These are phyloP conservation scores for Heliangelus exortis DNA, from an alignment of 2,797 vertebrate genomes.

Conservation along the genomic window DNA sequence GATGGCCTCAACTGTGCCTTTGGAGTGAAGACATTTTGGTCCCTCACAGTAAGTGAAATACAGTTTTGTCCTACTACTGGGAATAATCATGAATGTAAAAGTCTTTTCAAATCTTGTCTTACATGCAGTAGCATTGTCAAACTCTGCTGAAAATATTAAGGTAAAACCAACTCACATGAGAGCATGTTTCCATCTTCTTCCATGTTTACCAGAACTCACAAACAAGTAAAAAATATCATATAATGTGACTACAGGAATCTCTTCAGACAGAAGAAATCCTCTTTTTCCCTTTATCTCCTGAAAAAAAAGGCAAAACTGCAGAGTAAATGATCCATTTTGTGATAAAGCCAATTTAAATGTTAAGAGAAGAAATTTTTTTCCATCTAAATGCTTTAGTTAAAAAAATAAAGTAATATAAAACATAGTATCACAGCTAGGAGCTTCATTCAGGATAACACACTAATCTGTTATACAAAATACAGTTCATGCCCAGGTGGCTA, in stretches of 20 bases:
- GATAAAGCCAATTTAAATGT: background rate
- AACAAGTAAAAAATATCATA: conserved; percentile 69
- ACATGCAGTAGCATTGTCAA: background rate
- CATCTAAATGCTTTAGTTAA: background rate
- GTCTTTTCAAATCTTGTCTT: background rate
- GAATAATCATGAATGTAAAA: background rate
- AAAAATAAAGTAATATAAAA: background rate
- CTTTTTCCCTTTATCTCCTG: background rate
- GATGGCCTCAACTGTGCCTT: conserved; percentile 19
- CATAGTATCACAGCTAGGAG: background rate
- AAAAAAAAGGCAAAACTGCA: background rate
- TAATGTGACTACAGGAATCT: background rate
- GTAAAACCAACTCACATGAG: background rate
- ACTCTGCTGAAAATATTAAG: background rate
- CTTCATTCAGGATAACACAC: background rate
- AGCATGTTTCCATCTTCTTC: background rate
- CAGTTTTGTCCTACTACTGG: background rate
- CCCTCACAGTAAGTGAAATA: conserved; percentile 67
- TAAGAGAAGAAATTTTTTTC: background rate
- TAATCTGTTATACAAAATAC: background rate
- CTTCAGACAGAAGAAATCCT: conserved; percentile 63
- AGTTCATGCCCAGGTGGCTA: background rate
- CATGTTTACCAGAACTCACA: conserved; percentile 75
- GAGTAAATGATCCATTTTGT: background rate
- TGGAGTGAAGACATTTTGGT: conserved; percentile 66